A percentile compares a stretch with the other conserved stretches of the same genome.
These are phyloP conservation scores for Mormyrus iriodes DNA, from an alignment of 2,113 vertebrate species.

Conservation along the genomic window DNA sequence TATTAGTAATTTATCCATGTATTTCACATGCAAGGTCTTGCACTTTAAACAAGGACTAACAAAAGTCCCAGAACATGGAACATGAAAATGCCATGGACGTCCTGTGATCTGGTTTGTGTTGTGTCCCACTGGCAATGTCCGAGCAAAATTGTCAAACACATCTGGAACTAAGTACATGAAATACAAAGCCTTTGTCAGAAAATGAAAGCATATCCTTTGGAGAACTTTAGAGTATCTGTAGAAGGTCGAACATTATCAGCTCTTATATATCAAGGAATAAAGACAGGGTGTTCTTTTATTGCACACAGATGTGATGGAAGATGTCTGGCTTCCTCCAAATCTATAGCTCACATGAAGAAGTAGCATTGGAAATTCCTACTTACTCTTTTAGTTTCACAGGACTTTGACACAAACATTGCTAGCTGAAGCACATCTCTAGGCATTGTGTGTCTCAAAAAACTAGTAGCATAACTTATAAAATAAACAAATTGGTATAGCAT, in stretches of 20 bases:
- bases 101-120: not conserved
- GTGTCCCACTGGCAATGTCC: not conserved
- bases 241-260: slow-evolving; percentile 20
- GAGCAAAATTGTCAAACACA: not conserved
- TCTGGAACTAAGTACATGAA: not conserved
- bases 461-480: not conserved
- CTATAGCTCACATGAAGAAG: not conserved
- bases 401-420: slow-evolving; percentile 18
- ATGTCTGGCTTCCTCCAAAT: not conserved
- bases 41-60: not conserved
- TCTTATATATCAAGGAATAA: slow-evolving; percentile 12
- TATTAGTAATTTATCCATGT: not conserved
- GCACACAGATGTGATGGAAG: slow-evolving; percentile 20
- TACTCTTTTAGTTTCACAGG: not conserved
- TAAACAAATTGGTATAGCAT: not conserved
- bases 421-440: not conserved
- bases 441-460: not conserved
- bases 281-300: slow-evolving; percentile 20
- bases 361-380: not conserved
- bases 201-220: not conserved
- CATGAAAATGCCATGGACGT: not conserved
- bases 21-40: not conserved
- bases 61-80: not conserved
- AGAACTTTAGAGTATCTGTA: slow-evolving; percentile 13
- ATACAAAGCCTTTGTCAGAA: not conserved